A percentile compares a stretch with the other conserved stretches of the same genome.
Evolutionary conservation across 2,113 vertebrate species (phyloP).

Genomic region (Malurus melanocephalus): DNA sequence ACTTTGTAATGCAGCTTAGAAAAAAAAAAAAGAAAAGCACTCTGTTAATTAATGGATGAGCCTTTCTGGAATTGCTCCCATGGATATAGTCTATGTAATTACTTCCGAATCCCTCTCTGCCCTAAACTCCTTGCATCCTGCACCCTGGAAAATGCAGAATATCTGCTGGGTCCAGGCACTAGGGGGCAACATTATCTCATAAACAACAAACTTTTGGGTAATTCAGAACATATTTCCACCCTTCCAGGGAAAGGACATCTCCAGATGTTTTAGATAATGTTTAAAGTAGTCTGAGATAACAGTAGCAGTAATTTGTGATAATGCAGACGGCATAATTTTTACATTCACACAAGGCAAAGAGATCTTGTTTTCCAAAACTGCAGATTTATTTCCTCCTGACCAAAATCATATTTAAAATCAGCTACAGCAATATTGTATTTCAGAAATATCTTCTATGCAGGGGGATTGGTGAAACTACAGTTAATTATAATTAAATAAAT

Average conservation of each 20-base stretch:
- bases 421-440: not conserved
- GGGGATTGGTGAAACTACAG: not conserved
- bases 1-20: not conserved
- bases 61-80: not conserved
- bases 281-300: not conserved
- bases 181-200: conserved; percentile 22
- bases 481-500: not conserved
- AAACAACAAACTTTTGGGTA: not conserved
- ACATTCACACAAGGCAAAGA: not conserved
- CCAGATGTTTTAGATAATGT: not conserved
- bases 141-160: not conserved
- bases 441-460: not conserved
- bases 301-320: not conserved
- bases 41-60: not conserved
- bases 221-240: not conserved
- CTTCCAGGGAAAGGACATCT: not conserved
- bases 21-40: not conserved
- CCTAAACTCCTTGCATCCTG: not conserved
- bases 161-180: not conserved
- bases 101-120: not conserved
- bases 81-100: not conserved
- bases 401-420: not conserved
- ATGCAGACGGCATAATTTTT: not conserved
- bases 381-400: not conserved
- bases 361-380: not conserved